phyloP scores from a whole-genome alignment of 2,888 invertebrate species.

The Amphipyra tragopoginis region DNA sequence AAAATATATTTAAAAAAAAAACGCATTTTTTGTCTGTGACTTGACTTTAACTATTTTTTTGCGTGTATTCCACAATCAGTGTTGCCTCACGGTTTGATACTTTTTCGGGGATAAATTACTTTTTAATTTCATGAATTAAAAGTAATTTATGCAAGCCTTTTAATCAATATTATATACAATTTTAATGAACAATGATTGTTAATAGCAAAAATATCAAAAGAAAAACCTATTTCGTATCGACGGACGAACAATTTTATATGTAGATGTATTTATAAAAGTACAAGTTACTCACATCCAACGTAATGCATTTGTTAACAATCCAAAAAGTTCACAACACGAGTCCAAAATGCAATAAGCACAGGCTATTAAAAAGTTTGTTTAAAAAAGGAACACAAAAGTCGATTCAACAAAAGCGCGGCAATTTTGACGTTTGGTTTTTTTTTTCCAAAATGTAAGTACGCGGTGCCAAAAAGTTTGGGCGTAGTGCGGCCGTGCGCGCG shows the following conservation, averaged over 20 bases:
- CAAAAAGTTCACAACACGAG: conserved; percentile 79
- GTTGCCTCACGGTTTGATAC: conserved; percentile 4
- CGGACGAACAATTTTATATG: conserved; percentile 83
- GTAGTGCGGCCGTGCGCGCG: conserved; percentile 85
- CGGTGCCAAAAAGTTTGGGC: conserved; percentile 83
- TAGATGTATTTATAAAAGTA: conserved; percentile 60
- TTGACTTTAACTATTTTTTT: conserved; percentile 8
- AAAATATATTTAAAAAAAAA: conserved; percentile 52
- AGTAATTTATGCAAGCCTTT: conserved; percentile 22
- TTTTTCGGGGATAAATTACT: conserved; percentile 16
- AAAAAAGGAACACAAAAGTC: conserved; percentile 55
- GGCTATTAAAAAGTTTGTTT: conserved; percentile 57
- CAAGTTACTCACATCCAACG: conserved; percentile 84
- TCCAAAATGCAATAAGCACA: conserved; percentile 67
- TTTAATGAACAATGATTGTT: conserved; percentile 1
- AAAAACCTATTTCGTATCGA: conserved; percentile 59
- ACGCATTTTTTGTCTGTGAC: conserved; percentile 23
- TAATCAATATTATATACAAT: background rate
- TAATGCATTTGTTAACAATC: conserved; percentile 83
- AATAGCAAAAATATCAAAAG: conserved; percentile 7
- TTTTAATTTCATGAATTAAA: conserved; percentile 29
- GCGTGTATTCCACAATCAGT: conserved; percentile 20
- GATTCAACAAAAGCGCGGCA: conserved; percentile 58
- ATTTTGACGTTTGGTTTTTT: conserved; percentile 59
- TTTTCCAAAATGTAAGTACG: conserved; percentile 69